Conservation (phyloP, 2,797 vertebrate genomes). For the Scolopax rusticola region DNA sequence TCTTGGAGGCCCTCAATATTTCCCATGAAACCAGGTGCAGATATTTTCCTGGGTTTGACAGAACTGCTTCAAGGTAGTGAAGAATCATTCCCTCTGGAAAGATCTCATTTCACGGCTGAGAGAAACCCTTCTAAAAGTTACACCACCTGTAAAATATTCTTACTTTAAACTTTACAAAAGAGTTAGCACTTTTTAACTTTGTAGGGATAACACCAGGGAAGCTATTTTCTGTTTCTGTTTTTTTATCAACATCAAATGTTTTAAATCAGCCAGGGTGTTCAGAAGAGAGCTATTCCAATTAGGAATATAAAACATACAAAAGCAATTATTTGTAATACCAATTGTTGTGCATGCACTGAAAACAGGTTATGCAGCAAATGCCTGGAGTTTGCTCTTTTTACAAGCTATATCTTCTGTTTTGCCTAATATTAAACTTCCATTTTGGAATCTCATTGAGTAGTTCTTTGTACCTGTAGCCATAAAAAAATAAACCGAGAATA, state of each 20-base stretch:
- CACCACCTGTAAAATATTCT: neutral
- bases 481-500: neutral
- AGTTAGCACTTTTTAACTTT: neutral
- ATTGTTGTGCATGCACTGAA: neutral
- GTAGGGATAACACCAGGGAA: neutral
- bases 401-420: neutral
- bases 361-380: neutral
- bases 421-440: neutral
- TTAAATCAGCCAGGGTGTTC: neutral
- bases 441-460: neutral
- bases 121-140: neutral
- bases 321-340: neutral
- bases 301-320: neutral
- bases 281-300: neutral
- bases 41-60: neutral
- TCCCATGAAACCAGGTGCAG: neutral
- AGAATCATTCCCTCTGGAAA: neutral
- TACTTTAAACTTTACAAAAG: neutral
- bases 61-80: neutral
- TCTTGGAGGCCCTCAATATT: neutral
- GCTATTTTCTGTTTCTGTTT: neutral
- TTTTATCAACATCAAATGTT: neutral
- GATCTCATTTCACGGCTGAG: neutral
- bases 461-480: neutral
- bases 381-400: neutral